Evolutionary conservation across 37 sponge, comb jelly and placozoan species (phyloP).

Genomic region (Crambe crambe): DNA sequence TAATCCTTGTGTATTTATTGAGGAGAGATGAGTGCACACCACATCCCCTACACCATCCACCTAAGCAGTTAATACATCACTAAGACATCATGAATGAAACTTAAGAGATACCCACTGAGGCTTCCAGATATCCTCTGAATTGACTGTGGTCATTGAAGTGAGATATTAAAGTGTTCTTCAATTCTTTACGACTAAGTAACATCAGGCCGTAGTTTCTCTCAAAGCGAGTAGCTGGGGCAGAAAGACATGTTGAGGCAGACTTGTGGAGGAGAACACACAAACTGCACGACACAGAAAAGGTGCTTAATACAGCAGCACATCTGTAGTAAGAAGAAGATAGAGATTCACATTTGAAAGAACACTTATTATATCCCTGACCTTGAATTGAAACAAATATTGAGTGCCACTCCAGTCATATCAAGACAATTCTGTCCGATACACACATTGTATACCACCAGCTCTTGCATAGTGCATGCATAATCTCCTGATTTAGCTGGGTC

Average conservation of each 20-base stretch:
- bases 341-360: background rate
- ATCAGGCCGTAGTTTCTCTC: constrained; percentile 23
- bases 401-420: too few species aligned
- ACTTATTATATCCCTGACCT: background rate
- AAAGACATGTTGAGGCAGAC: background rate
- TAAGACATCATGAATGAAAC: background rate
- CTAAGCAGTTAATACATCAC: background rate
- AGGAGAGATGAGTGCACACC: constrained; percentile 30
- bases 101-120: background rate
- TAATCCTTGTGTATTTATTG: too few species aligned
- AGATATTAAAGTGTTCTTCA: background rate
- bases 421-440: background rate
- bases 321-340: background rate
- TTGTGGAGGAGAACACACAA: background rate
- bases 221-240: background rate
- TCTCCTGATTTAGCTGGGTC: background rate
- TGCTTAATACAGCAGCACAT: background rate
- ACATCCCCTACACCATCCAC: constrained; percentile 28
- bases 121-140: constrained; percentile 4
- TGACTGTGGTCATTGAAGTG: background rate
- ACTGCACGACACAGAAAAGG: background rate
- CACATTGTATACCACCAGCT: background rate
- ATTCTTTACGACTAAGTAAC: constrained; percentile 9
- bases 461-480: background rate
- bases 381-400: too few species aligned